Conservation (phyloP, 2,888 invertebrate genomes). For the Beris morrisii region DNA sequence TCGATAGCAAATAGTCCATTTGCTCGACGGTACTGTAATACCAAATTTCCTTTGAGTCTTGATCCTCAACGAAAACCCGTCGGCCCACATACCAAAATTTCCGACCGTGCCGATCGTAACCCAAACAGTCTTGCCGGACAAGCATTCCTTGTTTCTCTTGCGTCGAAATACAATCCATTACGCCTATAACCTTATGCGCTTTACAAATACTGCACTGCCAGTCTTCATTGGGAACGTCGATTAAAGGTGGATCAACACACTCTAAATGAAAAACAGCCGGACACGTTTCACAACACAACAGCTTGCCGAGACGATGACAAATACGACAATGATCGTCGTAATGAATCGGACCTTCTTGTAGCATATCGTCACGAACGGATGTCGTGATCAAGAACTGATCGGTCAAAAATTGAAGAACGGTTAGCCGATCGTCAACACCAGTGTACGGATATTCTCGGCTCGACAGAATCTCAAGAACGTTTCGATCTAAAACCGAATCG, state of each 20-base stretch:
- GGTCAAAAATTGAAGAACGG: conserved; percentile 86
- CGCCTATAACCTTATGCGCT: conserved; percentile 88
- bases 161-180: conserved; percentile 89
- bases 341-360: conserved; percentile 91
- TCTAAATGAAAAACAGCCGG: conserved; percentile 97
- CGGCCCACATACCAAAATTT: conserved; percentile 97
- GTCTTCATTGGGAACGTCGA: conserved; percentile 93
- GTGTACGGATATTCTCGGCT: conserved; percentile 88
- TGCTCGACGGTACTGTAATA: conserved; percentile 90
- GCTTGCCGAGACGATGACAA: conserved; percentile 89
- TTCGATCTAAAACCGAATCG: conserved; percentile 77
- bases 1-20: conserved; percentile 75
- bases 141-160: conserved; percentile 89
- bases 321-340: conserved; percentile 92
- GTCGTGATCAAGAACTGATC: conserved; percentile 93
- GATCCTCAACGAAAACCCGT: conserved; percentile 87
- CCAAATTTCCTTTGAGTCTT: conserved; percentile 74
- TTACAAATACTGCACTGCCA: conserved; percentile 96
- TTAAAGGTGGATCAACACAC: conserved; percentile 93
- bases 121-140: conserved; percentile 90
- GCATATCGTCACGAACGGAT: conserved; percentile 88
- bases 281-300: conserved; percentile 97
- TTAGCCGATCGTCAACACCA: conserved; percentile 73
- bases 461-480: conserved; percentile 69
- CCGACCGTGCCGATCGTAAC: conserved; percentile 93